Conservation (phyloP, 2,888 invertebrate species). For the Volucella bombylans region DNA sequence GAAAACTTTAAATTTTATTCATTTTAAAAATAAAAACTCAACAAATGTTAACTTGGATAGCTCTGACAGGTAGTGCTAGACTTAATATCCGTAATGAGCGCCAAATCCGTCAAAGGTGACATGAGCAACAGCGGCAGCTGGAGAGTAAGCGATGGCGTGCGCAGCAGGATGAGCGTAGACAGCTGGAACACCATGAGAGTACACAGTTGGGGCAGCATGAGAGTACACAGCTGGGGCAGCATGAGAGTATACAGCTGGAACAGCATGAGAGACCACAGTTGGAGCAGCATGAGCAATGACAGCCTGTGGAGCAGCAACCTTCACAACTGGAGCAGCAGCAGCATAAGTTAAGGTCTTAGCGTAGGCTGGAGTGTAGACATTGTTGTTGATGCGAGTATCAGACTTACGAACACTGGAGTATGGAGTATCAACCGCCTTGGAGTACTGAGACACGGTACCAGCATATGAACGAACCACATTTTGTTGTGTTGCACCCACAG, state of each 20-base stretch:
- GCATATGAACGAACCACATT: slow-evolving; percentile 84
- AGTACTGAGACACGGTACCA: slow-evolving; percentile 83
- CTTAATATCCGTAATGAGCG: slow-evolving; percentile 86
- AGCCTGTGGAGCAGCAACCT: slow-evolving; percentile 72
- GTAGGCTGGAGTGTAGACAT: slow-evolving; percentile 83
- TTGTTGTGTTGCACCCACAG: slow-evolving; percentile 82
- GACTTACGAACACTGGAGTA: slow-evolving; percentile 84
- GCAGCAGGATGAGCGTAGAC: slow-evolving; percentile 47
- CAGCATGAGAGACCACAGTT: slow-evolving; percentile 77
- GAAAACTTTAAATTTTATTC: slow-evolving; percentile 7
- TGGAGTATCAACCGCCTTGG: slow-evolving; percentile 84
- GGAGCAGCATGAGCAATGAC: slow-evolving; percentile 75
- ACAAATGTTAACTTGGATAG: background rate
- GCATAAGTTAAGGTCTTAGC: slow-evolving; percentile 78
- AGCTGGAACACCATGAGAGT: slow-evolving; percentile 78
- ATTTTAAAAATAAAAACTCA: slow-evolving; percentile 19
- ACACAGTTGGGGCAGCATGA: slow-evolving; percentile 76
- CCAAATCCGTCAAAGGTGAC: slow-evolving; percentile 85
- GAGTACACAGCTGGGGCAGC: slow-evolving; percentile 70
- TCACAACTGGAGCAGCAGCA: slow-evolving; percentile 76
- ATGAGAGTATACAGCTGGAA: slow-evolving; percentile 75
- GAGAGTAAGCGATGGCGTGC: slow-evolving; percentile 80
- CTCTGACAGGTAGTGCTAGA: slow-evolving; percentile 9
- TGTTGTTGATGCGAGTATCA: slow-evolving; percentile 85
- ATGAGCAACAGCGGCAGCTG: slow-evolving; percentile 85